phyloP scores from a whole-genome alignment of 1,140 invertebrate species.

The Temnothorax nylanderi region DNA sequence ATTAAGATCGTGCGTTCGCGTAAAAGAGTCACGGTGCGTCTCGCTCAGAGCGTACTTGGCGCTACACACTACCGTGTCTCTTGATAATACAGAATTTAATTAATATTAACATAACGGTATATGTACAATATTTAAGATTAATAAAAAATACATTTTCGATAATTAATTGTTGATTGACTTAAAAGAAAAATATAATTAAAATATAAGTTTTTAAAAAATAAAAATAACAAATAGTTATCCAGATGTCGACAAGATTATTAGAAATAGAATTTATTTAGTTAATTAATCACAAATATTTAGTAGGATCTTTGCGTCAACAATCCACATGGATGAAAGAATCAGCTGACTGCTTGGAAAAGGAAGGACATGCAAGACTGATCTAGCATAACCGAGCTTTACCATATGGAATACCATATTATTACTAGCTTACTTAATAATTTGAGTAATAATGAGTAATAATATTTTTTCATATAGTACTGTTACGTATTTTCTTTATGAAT shows the following conservation, averaged over 20 bases:
- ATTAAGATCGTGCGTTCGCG: too few species aligned
- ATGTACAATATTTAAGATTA: neutral
- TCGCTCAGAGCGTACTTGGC: too few species aligned
- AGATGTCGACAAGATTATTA: neutral
- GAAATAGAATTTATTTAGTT: neutral
- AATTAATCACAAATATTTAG: neutral
- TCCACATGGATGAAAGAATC: conserved; percentile 27
- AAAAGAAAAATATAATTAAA: conserved; percentile 2
- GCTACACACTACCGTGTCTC: too few species aligned
- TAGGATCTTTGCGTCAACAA: neutral
- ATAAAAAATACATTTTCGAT: neutral
- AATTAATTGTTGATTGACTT: neutral
- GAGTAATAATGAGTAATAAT: neutral
- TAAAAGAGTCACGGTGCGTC: too few species aligned
- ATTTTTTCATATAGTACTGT: neutral
- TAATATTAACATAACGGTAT: neutral
- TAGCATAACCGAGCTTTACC: conserved; percentile 35
- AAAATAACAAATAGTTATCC: neutral
- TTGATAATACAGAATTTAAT: neutral
- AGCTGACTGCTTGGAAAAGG: conserved; percentile 26
- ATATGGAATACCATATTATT: neutral
- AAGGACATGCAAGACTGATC: conserved; percentile 32
- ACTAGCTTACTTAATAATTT: conserved; percentile 13
- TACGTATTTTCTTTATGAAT: neutral
- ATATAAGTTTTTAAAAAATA: neutral